Evolutionary conservation across 1,140 invertebrate genomes (phyloP).

Genomic region (Drosophila hydei): DNA sequence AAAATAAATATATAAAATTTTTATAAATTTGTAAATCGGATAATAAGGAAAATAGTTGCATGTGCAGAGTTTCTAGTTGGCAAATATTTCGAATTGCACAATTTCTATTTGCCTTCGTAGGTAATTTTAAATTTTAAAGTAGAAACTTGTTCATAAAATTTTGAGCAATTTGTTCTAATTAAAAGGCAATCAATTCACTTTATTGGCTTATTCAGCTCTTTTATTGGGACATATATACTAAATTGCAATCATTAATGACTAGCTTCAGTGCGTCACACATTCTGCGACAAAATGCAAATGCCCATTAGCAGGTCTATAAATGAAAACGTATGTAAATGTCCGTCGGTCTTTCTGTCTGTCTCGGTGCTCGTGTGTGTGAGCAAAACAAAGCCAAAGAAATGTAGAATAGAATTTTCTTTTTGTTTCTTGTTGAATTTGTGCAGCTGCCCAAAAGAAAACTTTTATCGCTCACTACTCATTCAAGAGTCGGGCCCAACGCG

Average conservation of each 20-base stretch:
- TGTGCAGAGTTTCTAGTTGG: too few relatives aligned
- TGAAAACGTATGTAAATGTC: conserved; percentile 19
- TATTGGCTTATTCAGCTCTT: background rate
- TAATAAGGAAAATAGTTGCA: too few relatives aligned
- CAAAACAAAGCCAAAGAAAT: conserved; percentile 81
- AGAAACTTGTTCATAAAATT: too few relatives aligned
- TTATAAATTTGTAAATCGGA: too few relatives aligned
- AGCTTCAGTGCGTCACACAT: background rate
- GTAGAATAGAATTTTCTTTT: conserved; percentile 39
- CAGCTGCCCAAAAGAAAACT: conserved; percentile 63
- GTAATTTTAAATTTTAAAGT: too few relatives aligned
- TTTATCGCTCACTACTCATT: conserved; percentile 63
- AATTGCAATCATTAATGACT: background rate
- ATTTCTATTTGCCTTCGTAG: too few relatives aligned
- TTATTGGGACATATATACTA: background rate
- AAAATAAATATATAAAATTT: too few relatives aligned
- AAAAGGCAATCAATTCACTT: too few relatives aligned
- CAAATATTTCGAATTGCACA: too few relatives aligned
- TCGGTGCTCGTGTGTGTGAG: conserved; percentile 14
- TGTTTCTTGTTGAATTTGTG: conserved; percentile 26
- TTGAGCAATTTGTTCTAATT: too few relatives aligned
- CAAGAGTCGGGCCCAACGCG: conserved; percentile 56
- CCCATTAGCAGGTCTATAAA: conserved; percentile 4
- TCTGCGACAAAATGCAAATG: background rate
- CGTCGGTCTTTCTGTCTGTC: background rate